phyloP scores from a whole-genome alignment of 2,888 invertebrate species.

The Noctua pronuba region DNA sequence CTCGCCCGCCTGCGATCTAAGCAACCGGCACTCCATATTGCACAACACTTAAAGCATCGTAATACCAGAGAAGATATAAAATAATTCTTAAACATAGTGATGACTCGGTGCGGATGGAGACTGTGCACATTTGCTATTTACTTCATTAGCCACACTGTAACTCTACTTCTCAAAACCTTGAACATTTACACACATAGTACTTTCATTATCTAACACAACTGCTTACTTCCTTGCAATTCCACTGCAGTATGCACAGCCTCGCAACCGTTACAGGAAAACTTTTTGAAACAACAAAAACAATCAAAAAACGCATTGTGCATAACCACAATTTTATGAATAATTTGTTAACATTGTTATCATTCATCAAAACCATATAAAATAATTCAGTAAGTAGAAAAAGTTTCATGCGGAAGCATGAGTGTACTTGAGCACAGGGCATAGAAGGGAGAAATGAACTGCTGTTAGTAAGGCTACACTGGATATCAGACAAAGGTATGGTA shows the following conservation, averaged over 20 bases:
- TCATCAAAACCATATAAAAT: constrained; percentile 37
- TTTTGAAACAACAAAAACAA: constrained; percentile 36
- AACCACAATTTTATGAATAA: constrained; percentile 37
- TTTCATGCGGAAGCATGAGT: constrained; percentile 50
- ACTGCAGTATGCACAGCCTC: constrained; percentile 53
- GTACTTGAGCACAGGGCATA: constrained; percentile 63
- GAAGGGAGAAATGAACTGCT: constrained; percentile 59
- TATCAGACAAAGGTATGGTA: constrained; percentile 77
- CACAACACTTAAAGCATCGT: constrained; percentile 82
- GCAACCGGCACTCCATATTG: constrained; percentile 76
- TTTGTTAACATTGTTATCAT: constrained; percentile 51
- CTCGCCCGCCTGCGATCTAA: constrained; percentile 69
- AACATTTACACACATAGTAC: constrained; percentile 44
- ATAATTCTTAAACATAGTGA: constrained; percentile 71
- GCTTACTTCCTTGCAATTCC: constrained; percentile 25
- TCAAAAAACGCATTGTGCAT: constrained; percentile 53
- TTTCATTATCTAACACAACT: constrained; percentile 34
- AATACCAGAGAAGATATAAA: constrained; percentile 76
- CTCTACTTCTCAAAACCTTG: constrained; percentile 40
- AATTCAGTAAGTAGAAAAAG: constrained; percentile 45
- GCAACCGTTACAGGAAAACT: constrained; percentile 36
- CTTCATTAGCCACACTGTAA: constrained; percentile 37
- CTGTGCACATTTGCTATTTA: constrained; percentile 66
- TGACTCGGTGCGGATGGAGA: constrained; percentile 60
- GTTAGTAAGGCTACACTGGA: constrained; percentile 74